phyloP scores from a whole-genome alignment of 35 echinoderm and acorn worm genomes.

The Apostichopus californicus region DNA sequence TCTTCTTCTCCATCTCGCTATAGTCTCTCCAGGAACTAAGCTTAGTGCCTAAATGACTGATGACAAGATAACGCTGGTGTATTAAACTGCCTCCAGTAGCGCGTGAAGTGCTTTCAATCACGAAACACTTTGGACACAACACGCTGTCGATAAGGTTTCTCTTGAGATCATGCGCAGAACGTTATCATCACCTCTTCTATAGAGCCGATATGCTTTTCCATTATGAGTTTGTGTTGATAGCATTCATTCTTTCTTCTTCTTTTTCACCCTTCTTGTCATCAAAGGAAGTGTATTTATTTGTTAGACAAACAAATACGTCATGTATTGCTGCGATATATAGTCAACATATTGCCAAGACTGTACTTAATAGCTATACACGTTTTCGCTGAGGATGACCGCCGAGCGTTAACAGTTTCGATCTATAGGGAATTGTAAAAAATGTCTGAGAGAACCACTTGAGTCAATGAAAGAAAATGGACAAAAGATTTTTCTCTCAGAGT shows the following conservation, averaged over 20 bases:
- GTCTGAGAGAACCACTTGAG: background rate
- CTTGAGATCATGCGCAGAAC: conserved; percentile 1
- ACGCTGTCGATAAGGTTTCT: conserved; percentile 22
- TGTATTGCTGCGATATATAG: background rate
- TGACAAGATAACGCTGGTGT: background rate
- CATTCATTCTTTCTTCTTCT: background rate
- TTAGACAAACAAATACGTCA: conserved; percentile 46
- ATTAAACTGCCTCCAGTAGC: conserved; percentile 35
- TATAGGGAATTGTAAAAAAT: background rate
- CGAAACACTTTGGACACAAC: background rate
- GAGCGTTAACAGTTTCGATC: background rate
- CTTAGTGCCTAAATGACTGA: conserved; percentile 38
- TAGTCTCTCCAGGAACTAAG: background rate
- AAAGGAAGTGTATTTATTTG: conserved; percentile 16
- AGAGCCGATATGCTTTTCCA: conserved; percentile 1
- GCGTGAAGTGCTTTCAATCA: conserved; percentile 43
- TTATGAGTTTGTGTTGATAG: background rate
- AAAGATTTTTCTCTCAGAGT: background rate
- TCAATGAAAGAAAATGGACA: background rate
- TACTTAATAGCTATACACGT: background rate
- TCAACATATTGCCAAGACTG: background rate
- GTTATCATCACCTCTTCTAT: background rate
- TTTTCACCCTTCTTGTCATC: background rate
- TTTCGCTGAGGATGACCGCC: conserved; percentile 6
- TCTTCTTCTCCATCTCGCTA: background rate